Evolutionary conservation across 35 echinoderm and acorn worm species (phyloP).

Genomic region (Ptychodera flava): DNA sequence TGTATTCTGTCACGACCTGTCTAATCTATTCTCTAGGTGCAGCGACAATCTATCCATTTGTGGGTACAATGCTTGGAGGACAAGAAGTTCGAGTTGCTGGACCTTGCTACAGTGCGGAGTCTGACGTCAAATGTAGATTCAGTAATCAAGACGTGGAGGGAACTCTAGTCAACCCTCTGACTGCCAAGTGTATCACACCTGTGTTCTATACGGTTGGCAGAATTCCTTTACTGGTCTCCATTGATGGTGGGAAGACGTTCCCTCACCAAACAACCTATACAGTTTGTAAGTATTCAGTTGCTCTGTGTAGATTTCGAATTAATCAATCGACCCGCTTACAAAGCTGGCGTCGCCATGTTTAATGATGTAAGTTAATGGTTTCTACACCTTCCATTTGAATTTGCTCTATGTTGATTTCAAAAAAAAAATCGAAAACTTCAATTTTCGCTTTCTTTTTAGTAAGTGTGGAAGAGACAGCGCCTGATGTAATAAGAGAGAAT

Average conservation of each 20-base stretch:
- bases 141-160: neutral
- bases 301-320: no score
- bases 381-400: no score
- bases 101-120: neutral
- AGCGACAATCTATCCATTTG: neutral
- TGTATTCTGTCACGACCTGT: no score
- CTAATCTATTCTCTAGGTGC: neutral
- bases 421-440: no score
- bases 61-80: neutral
- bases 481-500: neutral
- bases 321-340: no score
- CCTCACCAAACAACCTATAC: slow-evolving; percentile 10
- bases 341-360: no score
- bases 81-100: neutral
- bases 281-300: neutral
- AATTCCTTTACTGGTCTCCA: slow-evolving; percentile 47
- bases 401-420: no score
- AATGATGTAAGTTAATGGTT: no score
- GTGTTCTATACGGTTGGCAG: slow-evolving; percentile 48
- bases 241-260: slow-evolving; percentile 62
- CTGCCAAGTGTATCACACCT: slow-evolving; percentile 64
- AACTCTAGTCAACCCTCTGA: slow-evolving; percentile 24
- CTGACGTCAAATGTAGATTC: neutral
- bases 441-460: no score
- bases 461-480: neutral